Evolutionary conservation across 1,140 invertebrate species (phyloP).

Genomic region (Sitobion miscanthi): DNA sequence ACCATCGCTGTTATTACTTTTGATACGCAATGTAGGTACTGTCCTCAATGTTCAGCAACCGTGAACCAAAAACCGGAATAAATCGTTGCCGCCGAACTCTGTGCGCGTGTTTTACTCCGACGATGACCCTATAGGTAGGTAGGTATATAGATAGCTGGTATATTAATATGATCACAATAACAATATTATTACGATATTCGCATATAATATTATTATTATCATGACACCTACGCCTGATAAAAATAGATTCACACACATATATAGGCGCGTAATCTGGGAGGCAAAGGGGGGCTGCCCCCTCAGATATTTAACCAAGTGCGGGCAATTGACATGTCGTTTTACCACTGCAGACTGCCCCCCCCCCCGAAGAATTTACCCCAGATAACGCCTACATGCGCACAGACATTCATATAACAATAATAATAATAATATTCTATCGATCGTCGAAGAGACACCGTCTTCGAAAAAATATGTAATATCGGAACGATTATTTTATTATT

Average conservation of each 20-base stretch:
- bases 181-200: not conserved
- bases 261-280: too few relatives aligned
- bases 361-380: too few relatives aligned
- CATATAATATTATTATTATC: not conserved
- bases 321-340: not conserved
- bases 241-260: not conserved
- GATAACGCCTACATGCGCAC: not conserved
- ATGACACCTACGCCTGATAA: not conserved
- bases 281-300: too few relatives aligned
- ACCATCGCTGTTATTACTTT: slow-evolving; percentile 40
- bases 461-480: not conserved
- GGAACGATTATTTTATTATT: not conserved
- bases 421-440: not conserved
- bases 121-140: slow-evolving; percentile 13
- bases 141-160: too few relatives aligned
- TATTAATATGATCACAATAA: not conserved
- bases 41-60: slow-evolving; percentile 57
- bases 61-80: slow-evolving; percentile 56
- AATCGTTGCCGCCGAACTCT: slow-evolving; percentile 33
- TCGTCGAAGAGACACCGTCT: not conserved
- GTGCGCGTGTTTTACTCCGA: not conserved
- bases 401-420: not conserved
- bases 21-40: slow-evolving; percentile 43
- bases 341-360: too few relatives aligned
- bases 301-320: too few relatives aligned